phyloP scores from a whole-genome alignment of 2,797 vertebrate species.

The Cheirogaleus major region DNA sequence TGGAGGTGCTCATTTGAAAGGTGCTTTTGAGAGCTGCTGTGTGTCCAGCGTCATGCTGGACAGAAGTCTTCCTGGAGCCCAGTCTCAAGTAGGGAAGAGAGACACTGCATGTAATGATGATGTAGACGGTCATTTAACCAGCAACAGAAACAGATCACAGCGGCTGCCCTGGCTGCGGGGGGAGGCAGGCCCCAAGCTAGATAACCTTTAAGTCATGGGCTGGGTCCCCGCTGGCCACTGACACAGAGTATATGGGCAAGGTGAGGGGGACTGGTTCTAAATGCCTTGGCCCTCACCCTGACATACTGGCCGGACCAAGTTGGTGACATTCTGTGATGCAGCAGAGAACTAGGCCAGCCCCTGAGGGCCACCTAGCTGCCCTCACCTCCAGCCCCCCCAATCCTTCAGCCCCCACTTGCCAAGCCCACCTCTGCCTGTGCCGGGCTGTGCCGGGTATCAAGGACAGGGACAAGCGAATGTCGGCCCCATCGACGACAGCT shows the following conservation, averaged over 20 bases:
- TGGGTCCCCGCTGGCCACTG: neutral
- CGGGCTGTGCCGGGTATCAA: neutral
- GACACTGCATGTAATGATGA: neutral
- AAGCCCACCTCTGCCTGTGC: accelerated
- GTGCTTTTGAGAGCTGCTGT: neutral
- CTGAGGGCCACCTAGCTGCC: neutral
- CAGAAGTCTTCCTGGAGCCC: neutral
- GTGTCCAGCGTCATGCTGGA: neutral
- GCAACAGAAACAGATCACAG: neutral
- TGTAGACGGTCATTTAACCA: neutral
- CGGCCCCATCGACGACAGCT: neutral
- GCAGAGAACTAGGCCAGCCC: neutral
- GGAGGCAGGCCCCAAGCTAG: neutral
- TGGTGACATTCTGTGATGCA: neutral
- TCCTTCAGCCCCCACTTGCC: neutral
- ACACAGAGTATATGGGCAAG: no score
- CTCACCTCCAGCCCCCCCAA: no score
- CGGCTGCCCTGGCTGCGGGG: neutral
- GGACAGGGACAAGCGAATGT: accelerated
- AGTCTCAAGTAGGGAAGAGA: neutral
- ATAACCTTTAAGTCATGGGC: neutral
- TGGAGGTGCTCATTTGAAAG: neutral
- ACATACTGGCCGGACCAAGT: accelerated
- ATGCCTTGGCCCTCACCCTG: accelerated
- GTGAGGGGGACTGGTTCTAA: neutral